A percentile compares a stretch with the other conserved stretches of the same genome.
These are phyloP conservation scores for Macroteleia sp. DNA, from an alignment of 2,888 invertebrate species.

Conservation along the genomic window DNA sequence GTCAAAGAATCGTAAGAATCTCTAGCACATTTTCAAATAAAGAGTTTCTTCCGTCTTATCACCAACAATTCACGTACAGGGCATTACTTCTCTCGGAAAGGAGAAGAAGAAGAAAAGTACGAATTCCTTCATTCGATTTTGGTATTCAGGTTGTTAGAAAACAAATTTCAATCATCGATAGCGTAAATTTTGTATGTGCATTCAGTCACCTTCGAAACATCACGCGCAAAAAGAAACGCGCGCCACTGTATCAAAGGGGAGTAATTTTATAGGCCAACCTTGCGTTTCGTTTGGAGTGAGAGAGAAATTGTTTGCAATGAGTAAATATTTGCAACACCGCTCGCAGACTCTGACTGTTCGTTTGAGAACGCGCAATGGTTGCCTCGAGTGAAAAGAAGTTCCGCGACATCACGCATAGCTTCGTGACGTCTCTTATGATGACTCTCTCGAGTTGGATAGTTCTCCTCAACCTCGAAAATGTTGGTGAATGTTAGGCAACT, in stretches of 20 bases:
- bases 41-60: constrained; percentile 33
- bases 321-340: background rate
- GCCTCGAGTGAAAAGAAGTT: background rate
- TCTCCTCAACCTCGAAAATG: constrained; percentile 16
- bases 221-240: background rate
- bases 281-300: background rate
- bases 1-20: constrained; percentile 4
- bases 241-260: no score
- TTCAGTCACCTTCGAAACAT: background rate
- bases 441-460: constrained; percentile 28
- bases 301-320: constrained; percentile 1
- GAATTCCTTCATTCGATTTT: background rate
- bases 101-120: background rate
- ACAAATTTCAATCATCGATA: background rate
- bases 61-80: constrained; percentile 13
- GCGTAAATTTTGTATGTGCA: background rate
- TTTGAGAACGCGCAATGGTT: constrained; percentile 1
- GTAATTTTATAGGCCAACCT: background rate
- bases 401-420: constrained; percentile 14
- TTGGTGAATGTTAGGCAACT: background rate
- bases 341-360: background rate
- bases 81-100: constrained; percentile 19
- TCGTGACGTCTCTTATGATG: constrained; percentile 21
- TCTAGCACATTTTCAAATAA: background rate
- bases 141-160: background rate